A percentile compares a stretch with the other conserved stretches of the same genome.
Conservation (phyloP, 2,888 invertebrate genomes). For the Melitaea athalia region DNA sequence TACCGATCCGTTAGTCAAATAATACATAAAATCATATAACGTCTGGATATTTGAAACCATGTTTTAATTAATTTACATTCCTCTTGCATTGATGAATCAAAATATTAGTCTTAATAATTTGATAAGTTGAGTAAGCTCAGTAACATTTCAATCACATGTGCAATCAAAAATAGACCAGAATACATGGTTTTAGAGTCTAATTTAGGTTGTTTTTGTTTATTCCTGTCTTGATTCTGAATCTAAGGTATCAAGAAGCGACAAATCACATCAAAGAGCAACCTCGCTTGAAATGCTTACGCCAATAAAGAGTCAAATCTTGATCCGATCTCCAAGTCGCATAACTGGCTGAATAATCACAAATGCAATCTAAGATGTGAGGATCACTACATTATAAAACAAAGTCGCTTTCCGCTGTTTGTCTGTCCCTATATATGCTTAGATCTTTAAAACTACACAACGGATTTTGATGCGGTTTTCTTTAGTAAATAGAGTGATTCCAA, state of each 20-base stretch:
- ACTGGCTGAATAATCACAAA: conserved; percentile 2
- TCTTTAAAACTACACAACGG: too few relatives aligned
- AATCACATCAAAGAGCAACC: conserved; percentile 35
- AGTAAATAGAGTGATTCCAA: too few relatives aligned
- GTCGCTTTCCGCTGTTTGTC: too few relatives aligned
- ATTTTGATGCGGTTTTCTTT: too few relatives aligned
- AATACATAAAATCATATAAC: not conserved
- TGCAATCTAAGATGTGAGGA: not conserved
- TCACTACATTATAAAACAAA: too few relatives aligned
- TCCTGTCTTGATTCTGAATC: conserved; percentile 37
- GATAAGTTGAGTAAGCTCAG: not conserved
- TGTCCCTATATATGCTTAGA: too few relatives aligned
- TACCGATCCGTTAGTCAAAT: not conserved
- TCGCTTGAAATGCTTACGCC: conserved; percentile 12
- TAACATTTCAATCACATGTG: not conserved
- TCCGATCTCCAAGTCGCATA: conserved; percentile 15
- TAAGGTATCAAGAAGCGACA: conserved; percentile 35
- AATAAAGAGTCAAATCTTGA: conserved; percentile 21
- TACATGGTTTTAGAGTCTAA: conserved; percentile 10
- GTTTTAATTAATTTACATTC: not conserved
- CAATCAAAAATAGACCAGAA: conserved; percentile 10
- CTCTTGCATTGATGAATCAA: conserved; percentile 3
- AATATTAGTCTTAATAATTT: conserved; percentile 11
- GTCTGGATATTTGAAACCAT: not conserved
- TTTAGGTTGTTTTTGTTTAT: conserved; percentile 25